Conservation (phyloP, 2,797 vertebrate species). For the Lutra lutra region DNA sequence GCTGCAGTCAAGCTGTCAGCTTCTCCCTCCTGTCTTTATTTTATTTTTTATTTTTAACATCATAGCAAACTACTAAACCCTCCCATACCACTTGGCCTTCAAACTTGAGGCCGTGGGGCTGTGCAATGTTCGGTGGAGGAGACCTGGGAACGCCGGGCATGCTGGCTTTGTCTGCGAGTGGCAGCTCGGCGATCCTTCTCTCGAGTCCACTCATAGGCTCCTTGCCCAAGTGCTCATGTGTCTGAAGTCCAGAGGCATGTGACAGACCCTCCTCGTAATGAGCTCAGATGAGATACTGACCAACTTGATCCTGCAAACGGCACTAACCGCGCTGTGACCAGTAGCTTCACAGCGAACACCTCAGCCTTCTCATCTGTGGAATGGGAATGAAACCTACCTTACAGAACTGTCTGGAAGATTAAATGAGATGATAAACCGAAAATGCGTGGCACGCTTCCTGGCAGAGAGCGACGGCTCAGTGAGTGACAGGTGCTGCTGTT, state of each 20-base stretch:
- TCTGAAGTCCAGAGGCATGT: not conserved
- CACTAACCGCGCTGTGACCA: not conserved
- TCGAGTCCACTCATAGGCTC: fast-evolving
- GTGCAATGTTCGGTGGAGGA: not conserved
- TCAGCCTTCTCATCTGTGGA: not conserved
- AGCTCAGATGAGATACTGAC: not conserved
- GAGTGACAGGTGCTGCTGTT: not conserved
- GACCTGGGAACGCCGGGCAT: fast-evolving
- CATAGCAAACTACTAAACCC: not conserved
- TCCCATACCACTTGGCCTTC: not conserved
- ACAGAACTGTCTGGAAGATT: not conserved
- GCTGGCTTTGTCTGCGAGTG: not conserved
- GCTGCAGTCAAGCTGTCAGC: not conserved
- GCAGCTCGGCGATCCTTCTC: too few relatives aligned
- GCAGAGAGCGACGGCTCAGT: not conserved
- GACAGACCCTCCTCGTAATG: not conserved
- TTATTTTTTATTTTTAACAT: slow-evolving; percentile 48
- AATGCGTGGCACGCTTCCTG: fast-evolving
- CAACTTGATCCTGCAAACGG: not conserved
- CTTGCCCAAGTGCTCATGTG: fast-evolving
- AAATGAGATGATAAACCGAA: not conserved
- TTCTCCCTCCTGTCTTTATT: slow-evolving; percentile 8
- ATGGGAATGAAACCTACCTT: not conserved
- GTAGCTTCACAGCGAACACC: not conserved
- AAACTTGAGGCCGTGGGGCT: not conserved